Evolutionary conservation across 1,140 invertebrate genomes (phyloP).

Genomic region (Drosophila burlai): DNA sequence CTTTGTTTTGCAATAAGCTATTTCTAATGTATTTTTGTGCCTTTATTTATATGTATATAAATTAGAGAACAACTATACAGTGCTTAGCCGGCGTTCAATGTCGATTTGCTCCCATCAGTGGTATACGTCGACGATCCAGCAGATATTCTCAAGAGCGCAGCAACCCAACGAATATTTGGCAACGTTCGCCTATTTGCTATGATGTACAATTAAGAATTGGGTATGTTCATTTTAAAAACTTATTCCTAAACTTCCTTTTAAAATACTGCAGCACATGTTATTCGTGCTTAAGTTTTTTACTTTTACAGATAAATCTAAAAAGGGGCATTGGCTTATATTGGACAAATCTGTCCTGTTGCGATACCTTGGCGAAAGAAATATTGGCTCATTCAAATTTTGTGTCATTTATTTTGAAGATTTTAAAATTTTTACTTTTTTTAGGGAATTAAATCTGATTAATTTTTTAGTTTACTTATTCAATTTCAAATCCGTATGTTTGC

Average conservation of each 20-base stretch:
- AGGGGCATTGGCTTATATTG: not conserved
- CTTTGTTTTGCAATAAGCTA: not conserved
- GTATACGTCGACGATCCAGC: slow-evolving; percentile 1
- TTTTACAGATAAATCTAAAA: not conserved
- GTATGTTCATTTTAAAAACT: not conserved
- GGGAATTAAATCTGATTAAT: no score
- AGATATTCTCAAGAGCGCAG: not conserved
- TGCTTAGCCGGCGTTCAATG: slow-evolving; percentile 6
- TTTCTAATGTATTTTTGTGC: not conserved
- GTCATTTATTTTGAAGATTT: no score
- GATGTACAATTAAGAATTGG: slow-evolving; percentile 2
- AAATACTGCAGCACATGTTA: not conserved
- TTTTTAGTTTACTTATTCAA: no score
- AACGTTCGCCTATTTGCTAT: not conserved
- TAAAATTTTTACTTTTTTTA: no score
- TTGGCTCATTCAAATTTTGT: no score
- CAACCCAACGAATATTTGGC: not conserved
- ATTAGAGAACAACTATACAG: slow-evolving; percentile 9
- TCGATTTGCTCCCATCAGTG: slow-evolving; percentile 7
- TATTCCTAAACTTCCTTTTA: not conserved
- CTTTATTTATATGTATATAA: slow-evolving; percentile 16
- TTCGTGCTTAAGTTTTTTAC: not conserved
- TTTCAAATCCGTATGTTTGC: no score
- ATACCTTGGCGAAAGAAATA: not conserved
- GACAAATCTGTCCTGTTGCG: not conserved